These are phyloP conservation scores for Hassar affinis DNA, from an alignment of 2,113 vertebrate species.

Conservation along the genomic window DNA sequence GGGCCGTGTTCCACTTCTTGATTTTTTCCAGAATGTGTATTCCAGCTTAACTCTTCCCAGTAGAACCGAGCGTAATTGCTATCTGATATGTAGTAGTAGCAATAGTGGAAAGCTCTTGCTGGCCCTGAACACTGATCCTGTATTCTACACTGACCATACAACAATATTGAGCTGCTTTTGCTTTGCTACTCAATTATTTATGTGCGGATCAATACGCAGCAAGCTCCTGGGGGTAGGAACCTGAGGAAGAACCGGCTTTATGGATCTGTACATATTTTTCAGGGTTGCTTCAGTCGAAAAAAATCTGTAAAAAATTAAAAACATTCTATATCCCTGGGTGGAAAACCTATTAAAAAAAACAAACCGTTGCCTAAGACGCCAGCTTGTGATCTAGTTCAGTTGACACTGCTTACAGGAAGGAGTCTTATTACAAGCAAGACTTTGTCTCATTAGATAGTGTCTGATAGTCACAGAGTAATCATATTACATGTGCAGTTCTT, in stretches of 20 bases:
- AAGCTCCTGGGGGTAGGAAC: conserved; percentile 61
- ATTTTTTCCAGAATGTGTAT: conserved; percentile 32
- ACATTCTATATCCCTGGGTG: conserved; percentile 58
- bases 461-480: conserved; percentile 56
- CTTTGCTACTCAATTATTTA: conserved; percentile 75
- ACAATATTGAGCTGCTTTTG: conserved; percentile 61
- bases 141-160: conserved; percentile 63
- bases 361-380: background rate
- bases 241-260: conserved; percentile 65
- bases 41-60: conserved; percentile 34
- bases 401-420: conserved; percentile 57
- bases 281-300: conserved; percentile 54
- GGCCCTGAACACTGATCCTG: conserved; percentile 38
- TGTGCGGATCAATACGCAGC: conserved; percentile 69
- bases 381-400: background rate
- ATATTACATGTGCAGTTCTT: conserved; percentile 56
- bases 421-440: conserved; percentile 20
- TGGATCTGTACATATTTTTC: conserved; percentile 73
- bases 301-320: conserved; percentile 56
- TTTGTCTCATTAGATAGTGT: conserved; percentile 66
- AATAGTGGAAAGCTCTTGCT: conserved; percentile 35
- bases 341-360: conserved; percentile 34
- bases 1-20: conserved; percentile 25
- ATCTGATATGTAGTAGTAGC: conserved; percentile 37
- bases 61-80: conserved; percentile 32